Percentiles rank a stretch among this genome's conserved stretches.
Conservation (phyloP, 2,888 invertebrate genomes). For the Monoplex corrugatus region DNA sequence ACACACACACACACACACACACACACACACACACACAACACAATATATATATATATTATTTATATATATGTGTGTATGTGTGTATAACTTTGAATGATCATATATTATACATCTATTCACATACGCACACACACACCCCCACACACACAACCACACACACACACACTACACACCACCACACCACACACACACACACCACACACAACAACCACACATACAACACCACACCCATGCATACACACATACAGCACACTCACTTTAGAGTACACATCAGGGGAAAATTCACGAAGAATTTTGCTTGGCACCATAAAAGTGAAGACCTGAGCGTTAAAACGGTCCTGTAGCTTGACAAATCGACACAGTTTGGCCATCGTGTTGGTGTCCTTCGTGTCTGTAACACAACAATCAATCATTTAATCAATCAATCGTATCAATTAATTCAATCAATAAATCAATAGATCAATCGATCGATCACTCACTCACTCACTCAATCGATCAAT, state of each 20-base stretch:
- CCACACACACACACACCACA: background rate
- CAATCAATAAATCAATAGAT: too few relatives aligned
- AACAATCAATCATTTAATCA: too few relatives aligned
- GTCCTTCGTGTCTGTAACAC: background rate
- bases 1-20: constrained; percentile 6
- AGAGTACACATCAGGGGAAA: constrained; percentile 90
- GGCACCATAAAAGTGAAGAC: constrained; percentile 93
- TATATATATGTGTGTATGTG: too few relatives aligned
- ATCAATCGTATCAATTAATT: too few relatives aligned
- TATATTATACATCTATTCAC: background rate
- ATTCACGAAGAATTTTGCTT: constrained; percentile 89
- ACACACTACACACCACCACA: background rate
- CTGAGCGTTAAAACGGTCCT: constrained; percentile 91
- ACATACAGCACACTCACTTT: constrained; percentile 80
- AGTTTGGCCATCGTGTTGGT: constrained; percentile 73
- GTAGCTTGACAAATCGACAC: constrained; percentile 90
- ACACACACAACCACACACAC: background rate
- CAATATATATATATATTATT: too few relatives aligned
- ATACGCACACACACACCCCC: background rate
- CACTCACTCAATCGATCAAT: background rate
- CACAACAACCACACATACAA: background rate
- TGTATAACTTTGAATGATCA: too few relatives aligned
- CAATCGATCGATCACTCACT: too few relatives aligned
- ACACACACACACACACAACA: background rate
- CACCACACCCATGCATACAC: background rate